Percentiles rank a stretch among this genome's conserved stretches.
Evolutionary conservation across 2,113 vertebrate genomes (phyloP).

Genomic region (Zapornia atra): DNA sequence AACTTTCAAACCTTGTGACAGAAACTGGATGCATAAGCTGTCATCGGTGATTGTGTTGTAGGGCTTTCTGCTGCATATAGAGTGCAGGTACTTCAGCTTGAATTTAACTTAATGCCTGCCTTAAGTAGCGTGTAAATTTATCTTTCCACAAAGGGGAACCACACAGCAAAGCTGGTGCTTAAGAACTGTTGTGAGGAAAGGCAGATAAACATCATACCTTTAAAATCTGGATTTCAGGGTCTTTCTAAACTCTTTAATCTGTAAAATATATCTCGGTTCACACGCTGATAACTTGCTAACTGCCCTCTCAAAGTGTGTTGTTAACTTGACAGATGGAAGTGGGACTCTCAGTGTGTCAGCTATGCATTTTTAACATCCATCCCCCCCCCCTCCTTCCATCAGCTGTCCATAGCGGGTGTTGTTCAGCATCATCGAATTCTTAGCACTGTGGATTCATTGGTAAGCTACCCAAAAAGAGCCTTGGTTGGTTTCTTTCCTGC

Average conservation of each 20-base stretch:
- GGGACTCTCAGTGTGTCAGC: neutral
- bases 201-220: neutral
- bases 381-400: neutral
- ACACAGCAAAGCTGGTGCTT: neutral
- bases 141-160: neutral
- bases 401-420: neutral
- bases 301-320: neutral
- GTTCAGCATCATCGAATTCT: neutral
- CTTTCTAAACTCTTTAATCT: neutral
- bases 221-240: neutral
- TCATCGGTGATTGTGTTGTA: neutral
- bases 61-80: neutral
- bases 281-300: neutral
- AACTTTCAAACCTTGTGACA: neutral
- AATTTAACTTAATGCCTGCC: neutral
- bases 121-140: neutral
- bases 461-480: neutral
- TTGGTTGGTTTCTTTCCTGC: neutral
- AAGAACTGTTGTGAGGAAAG: neutral
- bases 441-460: neutral
- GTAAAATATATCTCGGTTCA: neutral
- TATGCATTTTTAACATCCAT: neutral
- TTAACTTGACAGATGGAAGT: neutral
- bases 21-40: neutral
- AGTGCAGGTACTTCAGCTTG: neutral